Base-by-base conservation (phyloP, 2,797 vertebrate species). In the Myripristis murdjan region DNA sequence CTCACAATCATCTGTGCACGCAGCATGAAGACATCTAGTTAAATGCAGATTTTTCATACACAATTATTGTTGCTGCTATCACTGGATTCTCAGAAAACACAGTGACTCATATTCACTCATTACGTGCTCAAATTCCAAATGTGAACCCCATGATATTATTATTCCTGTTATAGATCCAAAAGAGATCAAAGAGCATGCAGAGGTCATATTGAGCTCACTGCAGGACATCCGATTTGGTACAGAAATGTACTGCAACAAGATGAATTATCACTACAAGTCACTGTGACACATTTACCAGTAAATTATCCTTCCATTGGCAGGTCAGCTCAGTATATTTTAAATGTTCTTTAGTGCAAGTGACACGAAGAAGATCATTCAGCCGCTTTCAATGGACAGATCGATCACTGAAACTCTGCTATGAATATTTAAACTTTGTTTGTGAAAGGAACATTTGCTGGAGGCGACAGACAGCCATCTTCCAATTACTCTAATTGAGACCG, bases 1-100 rank as follows among this genome's bases (percentile, higher is more conserved):
- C 44, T 66, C 33, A 49, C 18, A 74, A 6, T 39, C 64, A 46
- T 48, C 20, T 51, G 15, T 58, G 41, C 41, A 61, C n/a, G 46
- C 37, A 22, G 47, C 53, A 60, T 86, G 48, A 83, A 80, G 35
- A 52, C 51, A 31, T 70, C 63, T 64, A 75, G 83, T 81, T 76
- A 73, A 64, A 83, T 82, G 62, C 80, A 66, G 65, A 82, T 68
- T 46, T 69, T 59, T 48, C 31, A 35, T 16, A 52, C 28, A 48
- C 58, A 47, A 44, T 39, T 61, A 58, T 28, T 57, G 49, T 72
- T 68, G 64, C 51, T 43, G 39, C 41, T 46, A 51, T 47, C 58
- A 63, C n/a, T 22, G 70, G 43, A 57, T 69, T 58, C 1, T 31
- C 22, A 33, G 14, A 58, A 69, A 69, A 47, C 68, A 35, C 22